Evolutionary conservation across 30 jellyfish, hydroid and myxozoan species (phyloP), one percentile per base, ranked within the genome.

Genomic region (Aurelia sp.): DNA sequence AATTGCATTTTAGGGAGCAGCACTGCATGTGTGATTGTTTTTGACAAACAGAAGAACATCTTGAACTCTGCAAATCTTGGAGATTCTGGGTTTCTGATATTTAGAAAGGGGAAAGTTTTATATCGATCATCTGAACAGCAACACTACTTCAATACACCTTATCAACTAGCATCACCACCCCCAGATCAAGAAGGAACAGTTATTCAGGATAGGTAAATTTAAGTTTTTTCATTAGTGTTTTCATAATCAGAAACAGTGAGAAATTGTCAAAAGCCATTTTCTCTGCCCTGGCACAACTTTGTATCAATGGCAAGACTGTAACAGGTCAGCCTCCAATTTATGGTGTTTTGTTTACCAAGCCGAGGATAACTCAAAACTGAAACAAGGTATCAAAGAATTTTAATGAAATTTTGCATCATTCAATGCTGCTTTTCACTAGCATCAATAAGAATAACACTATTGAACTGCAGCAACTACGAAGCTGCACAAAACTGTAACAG

Each of bases 11-110:
- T 58, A 80, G 97, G 97, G 3, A 90, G 94, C 80, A 90, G 94
- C 88, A 90, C 97, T 2, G 97, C 97, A 8, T 90, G 94, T 75
- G 94, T 90, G 27, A 80, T 90, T 35, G 97, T 90, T 35, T 74
- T 90, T 70, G 97, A 90, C 82, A 82, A 82, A 68, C 76, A 90
- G 27, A 76, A 66, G 13, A 76, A 72, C 57, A 67, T 47, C 8
- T 68, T 83, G 76, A 82, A 82, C 48, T 82, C 94, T 41, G 97
- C 97, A 47, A 90, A 90, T 76, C 62, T 81, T 51, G 97, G 97
- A 13, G 97, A 90, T 76, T 90, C 97, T 35, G 95, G 95, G 24
- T 85, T 90, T 69, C 65, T 83, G 55, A 85, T 90, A 0, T 73
- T 90, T 33, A 63, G 97, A 47, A 82, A 67, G 20, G 94, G 94